These are phyloP conservation scores for Notamacropus eugenii DNA, from an alignment of 2,797 vertebrate species.

Conservation along the genomic window DNA sequence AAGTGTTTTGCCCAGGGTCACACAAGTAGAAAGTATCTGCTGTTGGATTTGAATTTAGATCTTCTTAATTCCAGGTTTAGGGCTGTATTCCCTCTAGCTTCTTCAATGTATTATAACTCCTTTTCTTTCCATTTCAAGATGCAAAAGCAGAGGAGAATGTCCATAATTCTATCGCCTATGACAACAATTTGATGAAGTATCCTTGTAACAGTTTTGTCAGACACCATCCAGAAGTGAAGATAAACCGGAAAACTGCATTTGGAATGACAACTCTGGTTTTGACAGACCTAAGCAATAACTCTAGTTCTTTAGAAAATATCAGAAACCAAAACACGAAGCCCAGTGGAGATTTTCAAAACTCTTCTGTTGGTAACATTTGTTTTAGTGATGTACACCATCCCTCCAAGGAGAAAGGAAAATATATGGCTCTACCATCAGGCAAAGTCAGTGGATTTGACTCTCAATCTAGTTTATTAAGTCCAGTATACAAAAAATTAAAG, in stretches of 20 bases:
- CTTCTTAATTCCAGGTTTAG: neutral
- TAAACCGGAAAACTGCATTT: conserved; percentile 92
- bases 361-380: conserved; percentile 31
- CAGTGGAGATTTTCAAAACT: conserved; percentile 28
- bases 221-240: conserved; percentile 89
- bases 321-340: conserved; percentile 29
- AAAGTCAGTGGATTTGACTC: conserved; percentile 62
- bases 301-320: conserved; percentile 73
- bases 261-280: conserved; percentile 93
- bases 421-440: conserved; percentile 76
- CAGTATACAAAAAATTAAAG: conserved; percentile 93
- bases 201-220: conserved; percentile 92
- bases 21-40: neutral
- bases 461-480: conserved; percentile 84
- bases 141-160: conserved; percentile 70
- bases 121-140: conserved; percentile 82
- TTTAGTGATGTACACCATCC: conserved; percentile 38
- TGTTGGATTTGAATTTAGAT: neutral
- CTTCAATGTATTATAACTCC: neutral
- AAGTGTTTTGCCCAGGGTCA: neutral
- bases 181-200: conserved; percentile 89
- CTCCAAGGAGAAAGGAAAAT: conserved; percentile 41
- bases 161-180: conserved; percentile 80
- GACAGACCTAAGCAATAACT: conserved; percentile 88
- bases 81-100: neutral